These are phyloP conservation scores for Acrocephalus kingi DNA, from an alignment of 2,113 vertebrate genomes.

Conservation along the genomic window DNA sequence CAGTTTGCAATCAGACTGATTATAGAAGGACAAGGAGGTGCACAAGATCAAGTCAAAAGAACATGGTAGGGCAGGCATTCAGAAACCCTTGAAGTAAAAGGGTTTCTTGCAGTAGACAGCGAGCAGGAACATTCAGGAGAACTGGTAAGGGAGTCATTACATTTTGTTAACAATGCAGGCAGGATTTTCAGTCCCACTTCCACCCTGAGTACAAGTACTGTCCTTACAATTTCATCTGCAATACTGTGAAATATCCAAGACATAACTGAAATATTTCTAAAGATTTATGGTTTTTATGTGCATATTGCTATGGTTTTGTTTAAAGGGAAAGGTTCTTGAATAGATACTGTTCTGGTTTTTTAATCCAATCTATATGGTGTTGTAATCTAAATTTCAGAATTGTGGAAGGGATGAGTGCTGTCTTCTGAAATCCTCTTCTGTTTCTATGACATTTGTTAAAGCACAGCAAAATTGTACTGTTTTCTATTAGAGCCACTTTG, in stretches of 20 bases:
- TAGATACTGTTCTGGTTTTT: neutral
- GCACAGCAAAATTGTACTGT: neutral
- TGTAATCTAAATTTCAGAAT: neutral
- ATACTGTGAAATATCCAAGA: neutral
- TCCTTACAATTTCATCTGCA: neutral
- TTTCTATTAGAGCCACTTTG: neutral
- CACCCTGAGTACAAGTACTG: neutral
- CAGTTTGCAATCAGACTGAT: constrained; percentile 60
- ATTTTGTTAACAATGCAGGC: neutral
- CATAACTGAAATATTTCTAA: neutral
- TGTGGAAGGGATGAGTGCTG: neutral
- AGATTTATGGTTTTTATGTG: neutral
- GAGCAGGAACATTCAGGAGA: neutral
- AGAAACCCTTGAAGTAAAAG: neutral
- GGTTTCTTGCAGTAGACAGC: neutral
- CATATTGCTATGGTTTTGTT: neutral
- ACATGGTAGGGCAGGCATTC: neutral
- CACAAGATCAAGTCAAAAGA: constrained; percentile 28
- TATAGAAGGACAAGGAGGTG: constrained; percentile 25
- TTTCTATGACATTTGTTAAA: neutral
- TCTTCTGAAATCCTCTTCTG: neutral
- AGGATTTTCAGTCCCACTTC: neutral
- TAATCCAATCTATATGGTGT: neutral
- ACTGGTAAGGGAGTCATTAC: neutral
- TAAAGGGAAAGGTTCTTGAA: neutral